Base-by-base conservation (phyloP, 2,888 invertebrate genomes). In the Lepidonotus clava region DNA sequence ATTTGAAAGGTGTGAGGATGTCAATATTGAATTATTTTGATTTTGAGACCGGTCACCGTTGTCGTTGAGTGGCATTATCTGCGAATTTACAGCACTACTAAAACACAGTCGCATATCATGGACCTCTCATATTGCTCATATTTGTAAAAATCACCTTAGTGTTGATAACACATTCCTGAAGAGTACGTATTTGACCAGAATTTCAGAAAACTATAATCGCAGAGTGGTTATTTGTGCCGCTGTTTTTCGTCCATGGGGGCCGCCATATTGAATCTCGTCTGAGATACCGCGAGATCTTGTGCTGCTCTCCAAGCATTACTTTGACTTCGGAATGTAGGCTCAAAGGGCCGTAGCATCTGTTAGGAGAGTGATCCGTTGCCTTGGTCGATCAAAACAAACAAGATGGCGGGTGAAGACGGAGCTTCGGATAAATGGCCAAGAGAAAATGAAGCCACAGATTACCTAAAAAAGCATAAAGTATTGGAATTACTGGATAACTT, bases 401-500 rank as follows among this genome's bases (percentile, higher is more conserved):
- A 85, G 18, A 85, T 85, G 85, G 76, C 71, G 38, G 46, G 71
- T 34, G 85, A 76, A 18, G 85, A 76, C 21, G 38, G 18, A 56
- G 66, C 6, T 2, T 24, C 67, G 36, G 40, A 61, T 66, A 40
- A 66, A 40, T 71, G 85, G 51, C 85, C 67, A 76, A 28, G 51
- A 36, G 76, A 83, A 87, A 88, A 89, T 38, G 92, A 92, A 87
- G 92, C 93, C 11, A 89, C 87, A 38, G 90, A 90, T 53, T 93
- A 93, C 89, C 84, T 93, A 21, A 88, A 91, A 84, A 90, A 92
- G 34, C 93, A 93, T 87, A 90, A 90, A 84, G 90, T 93, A 77
- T 38, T 92, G 46, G 93, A 93, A 67, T 89, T 93, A 8, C 92
- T 93, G 61, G 91, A 93, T 88, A 93, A 93, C 86, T 76, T 93